These are phyloP conservation scores for Cephalopterus ornatus DNA, from an alignment of 2,113 vertebrate species.

Conservation along the genomic window DNA sequence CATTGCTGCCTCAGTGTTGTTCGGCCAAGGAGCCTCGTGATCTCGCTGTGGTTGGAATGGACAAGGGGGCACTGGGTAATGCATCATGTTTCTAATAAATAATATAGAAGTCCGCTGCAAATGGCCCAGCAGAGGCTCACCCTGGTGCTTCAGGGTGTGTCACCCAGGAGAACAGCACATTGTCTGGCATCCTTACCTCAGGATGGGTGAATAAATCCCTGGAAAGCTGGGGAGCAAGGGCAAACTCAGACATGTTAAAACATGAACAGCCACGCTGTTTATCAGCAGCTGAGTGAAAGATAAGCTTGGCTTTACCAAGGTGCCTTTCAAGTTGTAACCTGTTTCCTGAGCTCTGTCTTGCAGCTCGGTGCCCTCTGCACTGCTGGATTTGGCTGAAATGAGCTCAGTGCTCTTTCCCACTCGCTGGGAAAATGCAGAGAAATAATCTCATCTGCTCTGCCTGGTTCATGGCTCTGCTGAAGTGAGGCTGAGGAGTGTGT, in stretches of 20 bases:
- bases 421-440: too few relatives aligned
- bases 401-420: not conserved
- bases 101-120: not conserved
- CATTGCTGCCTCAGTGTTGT: not conserved
- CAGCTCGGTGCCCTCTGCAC: not conserved
- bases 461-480: not conserved
- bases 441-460: not conserved
- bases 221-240: not conserved
- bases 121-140: not conserved
- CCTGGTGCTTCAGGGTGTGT: not conserved
- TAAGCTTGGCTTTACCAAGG: not conserved
- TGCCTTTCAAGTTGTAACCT: not conserved
- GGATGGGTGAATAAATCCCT: not conserved
- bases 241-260: not conserved
- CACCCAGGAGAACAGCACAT: not conserved
- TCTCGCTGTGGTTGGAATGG: not conserved
- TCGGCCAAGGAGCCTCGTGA: not conserved
- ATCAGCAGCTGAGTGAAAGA: not conserved
- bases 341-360: not conserved
- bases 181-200: not conserved
- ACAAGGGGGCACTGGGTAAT: not conserved
- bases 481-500: not conserved
- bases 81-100: not conserved
- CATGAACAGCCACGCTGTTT: not conserved
- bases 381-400: not conserved